These are phyloP conservation scores for Montifringilla adamsi DNA, from an alignment of 2,113 vertebrate species.

Conservation along the genomic window DNA sequence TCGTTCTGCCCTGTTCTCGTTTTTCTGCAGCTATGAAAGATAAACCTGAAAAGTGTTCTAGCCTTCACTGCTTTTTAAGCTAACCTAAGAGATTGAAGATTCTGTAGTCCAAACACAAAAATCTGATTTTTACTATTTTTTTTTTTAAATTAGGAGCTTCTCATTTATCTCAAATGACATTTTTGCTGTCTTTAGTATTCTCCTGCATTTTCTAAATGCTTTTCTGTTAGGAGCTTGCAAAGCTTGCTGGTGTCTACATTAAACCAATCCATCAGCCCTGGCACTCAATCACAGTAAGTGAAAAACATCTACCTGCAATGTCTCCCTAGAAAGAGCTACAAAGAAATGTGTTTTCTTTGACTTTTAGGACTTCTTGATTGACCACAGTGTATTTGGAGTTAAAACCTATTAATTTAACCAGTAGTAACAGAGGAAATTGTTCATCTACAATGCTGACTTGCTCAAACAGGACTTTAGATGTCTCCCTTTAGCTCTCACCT, in stretches of 20 bases:
- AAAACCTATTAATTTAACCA: not conserved
- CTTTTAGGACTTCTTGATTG: not conserved
- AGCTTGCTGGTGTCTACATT: constrained; percentile 12
- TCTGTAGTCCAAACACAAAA: not conserved
- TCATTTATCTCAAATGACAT: constrained; percentile 26
- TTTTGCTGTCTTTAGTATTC: constrained; percentile 43
- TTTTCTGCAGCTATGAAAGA: not conserved
- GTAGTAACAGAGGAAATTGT: not conserved
- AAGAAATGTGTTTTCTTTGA: not conserved
- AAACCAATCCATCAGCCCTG: constrained; percentile 27
- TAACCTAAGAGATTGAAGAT: not conserved
- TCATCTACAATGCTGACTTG: not conserved
- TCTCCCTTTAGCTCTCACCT: not conserved
- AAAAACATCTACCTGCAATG: constrained; percentile 9
- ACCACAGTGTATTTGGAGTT: not conserved
- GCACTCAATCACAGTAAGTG: constrained; percentile 20
- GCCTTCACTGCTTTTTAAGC: not conserved
- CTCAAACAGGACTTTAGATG: not conserved
- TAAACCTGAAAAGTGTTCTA: not conserved
- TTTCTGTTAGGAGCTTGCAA: not conserved
- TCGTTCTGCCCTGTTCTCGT: not conserved
- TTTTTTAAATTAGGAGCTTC: not conserved
- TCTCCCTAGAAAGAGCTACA: not conserved
- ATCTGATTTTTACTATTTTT: not conserved
- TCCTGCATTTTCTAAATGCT: not conserved